Percentiles rank a stretch among this genome's conserved stretches.
Evolutionary conservation across 2,797 vertebrate genomes (phyloP).

Genomic region (Pteropus rufus): DNA sequence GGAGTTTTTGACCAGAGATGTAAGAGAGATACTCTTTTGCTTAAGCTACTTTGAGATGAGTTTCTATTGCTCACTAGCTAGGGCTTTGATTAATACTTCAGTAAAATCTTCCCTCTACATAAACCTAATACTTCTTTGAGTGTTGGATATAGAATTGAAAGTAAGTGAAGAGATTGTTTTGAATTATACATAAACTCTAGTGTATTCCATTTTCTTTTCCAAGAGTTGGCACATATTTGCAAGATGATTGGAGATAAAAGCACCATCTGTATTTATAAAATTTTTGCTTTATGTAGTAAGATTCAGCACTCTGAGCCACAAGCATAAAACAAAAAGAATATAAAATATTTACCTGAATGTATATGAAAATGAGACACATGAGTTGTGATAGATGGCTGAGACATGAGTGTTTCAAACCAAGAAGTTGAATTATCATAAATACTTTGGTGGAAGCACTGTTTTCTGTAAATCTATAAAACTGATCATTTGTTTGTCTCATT

Average conservation of each 20-base stretch:
- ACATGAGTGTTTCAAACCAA: not conserved
- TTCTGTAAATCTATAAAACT: not conserved
- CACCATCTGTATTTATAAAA: not conserved
- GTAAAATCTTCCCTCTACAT: not conserved
- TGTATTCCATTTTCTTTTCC: not conserved
- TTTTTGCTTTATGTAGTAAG: constrained; percentile 3
- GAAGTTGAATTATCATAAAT: not conserved
- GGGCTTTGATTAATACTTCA: not conserved
- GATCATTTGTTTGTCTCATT: not conserved
- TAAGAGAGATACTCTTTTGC: not conserved
- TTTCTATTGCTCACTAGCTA: not conserved
- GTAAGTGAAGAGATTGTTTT: not conserved
- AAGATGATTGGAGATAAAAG: not conserved
- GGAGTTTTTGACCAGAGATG: not conserved
- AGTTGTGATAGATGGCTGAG: not conserved
- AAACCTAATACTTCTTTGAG: not conserved
- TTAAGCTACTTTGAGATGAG: not conserved
- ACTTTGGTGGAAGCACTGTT: not conserved
- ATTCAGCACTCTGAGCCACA: not conserved
- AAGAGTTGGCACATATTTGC: not conserved
- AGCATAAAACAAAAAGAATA: not conserved
- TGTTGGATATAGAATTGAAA: not conserved
- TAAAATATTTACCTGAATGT: not conserved
- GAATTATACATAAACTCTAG: not conserved
- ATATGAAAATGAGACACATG: not conserved